A percentile compares a stretch with the other conserved stretches of the same genome.
Conservation (phyloP, 2,113 vertebrate species). For the Megaleporinus macrocephalus region DNA sequence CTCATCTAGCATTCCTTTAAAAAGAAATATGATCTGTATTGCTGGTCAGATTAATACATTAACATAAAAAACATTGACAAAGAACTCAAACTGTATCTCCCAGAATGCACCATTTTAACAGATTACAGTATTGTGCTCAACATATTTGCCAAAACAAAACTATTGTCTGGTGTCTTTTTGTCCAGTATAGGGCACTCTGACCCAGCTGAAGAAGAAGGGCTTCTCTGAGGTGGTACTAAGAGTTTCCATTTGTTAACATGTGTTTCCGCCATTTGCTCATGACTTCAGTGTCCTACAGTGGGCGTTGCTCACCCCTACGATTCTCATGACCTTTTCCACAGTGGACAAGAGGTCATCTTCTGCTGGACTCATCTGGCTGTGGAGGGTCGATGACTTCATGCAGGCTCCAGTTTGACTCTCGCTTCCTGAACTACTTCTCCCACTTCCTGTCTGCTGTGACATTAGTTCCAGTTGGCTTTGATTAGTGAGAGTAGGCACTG, state of each 20-base stretch:
- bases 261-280: not conserved
- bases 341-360: constrained; percentile 31
- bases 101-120: too few relatives aligned
- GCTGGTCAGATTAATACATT: too few relatives aligned
- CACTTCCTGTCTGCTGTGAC: constrained; percentile 30
- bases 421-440: constrained; percentile 40
- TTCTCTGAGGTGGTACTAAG: constrained; percentile 22
- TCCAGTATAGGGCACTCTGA: not conserved
- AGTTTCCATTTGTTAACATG: not conserved
- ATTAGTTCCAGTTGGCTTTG: constrained; percentile 39
- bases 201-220: not conserved
- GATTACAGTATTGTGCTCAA: too few relatives aligned
- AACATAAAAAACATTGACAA: too few relatives aligned
- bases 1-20: too few relatives aligned
- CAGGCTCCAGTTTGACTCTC: constrained; percentile 40
- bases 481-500: constrained; percentile 29
- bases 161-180: not conserved
- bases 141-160: too few relatives aligned
- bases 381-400: constrained; percentile 35
- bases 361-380: constrained; percentile 25
- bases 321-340: constrained; percentile 38
- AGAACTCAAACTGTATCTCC: too few relatives aligned
- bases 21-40: too few relatives aligned
- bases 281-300: constrained; percentile 20
- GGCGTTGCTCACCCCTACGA: constrained; percentile 22